These are phyloP conservation scores for Holotrichia oblita DNA, from an alignment of 1,140 invertebrate species.

Conservation along the genomic window DNA sequence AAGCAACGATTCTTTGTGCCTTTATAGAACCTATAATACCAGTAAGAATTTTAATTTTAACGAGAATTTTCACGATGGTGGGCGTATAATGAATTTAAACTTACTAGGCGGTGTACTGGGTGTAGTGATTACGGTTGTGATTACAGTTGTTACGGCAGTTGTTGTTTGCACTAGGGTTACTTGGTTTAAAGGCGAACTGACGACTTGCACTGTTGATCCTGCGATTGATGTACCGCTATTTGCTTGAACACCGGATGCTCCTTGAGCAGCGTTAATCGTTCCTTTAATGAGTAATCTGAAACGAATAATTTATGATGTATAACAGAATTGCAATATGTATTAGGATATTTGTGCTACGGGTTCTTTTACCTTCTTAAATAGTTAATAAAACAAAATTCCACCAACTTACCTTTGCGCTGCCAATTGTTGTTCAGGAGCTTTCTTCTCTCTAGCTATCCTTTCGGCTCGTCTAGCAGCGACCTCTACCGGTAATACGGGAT, in stretches of 20 bases:
- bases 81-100: not conserved
- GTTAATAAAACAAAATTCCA: not conserved
- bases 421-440: slow-evolving; percentile 58
- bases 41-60: slow-evolving; percentile 6
- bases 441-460: slow-evolving; percentile 83
- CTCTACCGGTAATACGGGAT: slow-evolving; percentile 82
- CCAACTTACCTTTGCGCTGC: slow-evolving; percentile 26
- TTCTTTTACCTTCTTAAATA: no score
- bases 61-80: not conserved
- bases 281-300: slow-evolving; percentile 29
- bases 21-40: slow-evolving; percentile 56
- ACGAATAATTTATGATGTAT: no score
- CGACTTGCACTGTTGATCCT: slow-evolving; percentile 15
- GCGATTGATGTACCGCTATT: not conserved
- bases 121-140: slow-evolving; percentile 59
- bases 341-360: no score
- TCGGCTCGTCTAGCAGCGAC: slow-evolving; percentile 87
- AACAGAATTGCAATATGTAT: no score
- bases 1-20: slow-evolving; percentile 62
- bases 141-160: slow-evolving; percentile 58
- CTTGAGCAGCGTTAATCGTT: not conserved
- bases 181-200: slow-evolving; percentile 22
- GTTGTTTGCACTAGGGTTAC: slow-evolving; percentile 43
- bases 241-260: not conserved
- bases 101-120: slow-evolving; percentile 57